Evolutionary conservation across 2,888 invertebrate genomes (phyloP).

Genomic region (Pyrrhia umbra): DNA sequence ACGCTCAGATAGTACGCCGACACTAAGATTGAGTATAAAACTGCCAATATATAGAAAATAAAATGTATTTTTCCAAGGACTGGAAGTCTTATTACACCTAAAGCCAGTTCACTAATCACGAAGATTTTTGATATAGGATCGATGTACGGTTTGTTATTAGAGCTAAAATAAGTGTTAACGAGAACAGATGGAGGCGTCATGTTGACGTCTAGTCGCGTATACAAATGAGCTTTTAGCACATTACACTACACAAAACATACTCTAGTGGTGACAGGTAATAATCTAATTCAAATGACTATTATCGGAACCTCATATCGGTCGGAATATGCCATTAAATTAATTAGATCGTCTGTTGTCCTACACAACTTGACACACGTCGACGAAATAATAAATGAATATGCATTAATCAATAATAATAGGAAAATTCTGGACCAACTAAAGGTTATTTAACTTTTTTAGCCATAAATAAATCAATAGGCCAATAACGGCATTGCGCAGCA

Average conservation of each 20-base stretch:
- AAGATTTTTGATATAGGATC: constrained; percentile 72
- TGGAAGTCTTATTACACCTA: constrained; percentile 70
- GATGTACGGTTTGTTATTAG: constrained; percentile 60
- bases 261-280: constrained; percentile 49
- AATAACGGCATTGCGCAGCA: constrained; percentile 11
- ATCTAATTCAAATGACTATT: constrained; percentile 54
- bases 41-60: constrained; percentile 53
- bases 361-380: constrained; percentile 19
- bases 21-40: constrained; percentile 57
- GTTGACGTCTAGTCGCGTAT: constrained; percentile 20
- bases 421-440: neutral
- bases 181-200: constrained; percentile 70
- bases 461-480: neutral
- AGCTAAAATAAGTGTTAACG: constrained; percentile 72
- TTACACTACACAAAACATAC: constrained; percentile 37
- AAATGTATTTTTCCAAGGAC: constrained; percentile 59
- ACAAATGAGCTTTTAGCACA: constrained; percentile 27
- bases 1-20: constrained; percentile 20
- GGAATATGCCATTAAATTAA: constrained; percentile 52
- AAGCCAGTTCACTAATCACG: constrained; percentile 61
- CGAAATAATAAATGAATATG: constrained; percentile 26
- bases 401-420: constrained; percentile 20
- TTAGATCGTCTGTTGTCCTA: constrained; percentile 27
- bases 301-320: constrained; percentile 41
- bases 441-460: no score